phyloP scores from a whole-genome alignment of 2,888 invertebrate species.

The Petrolisthes cinctipes region DNA sequence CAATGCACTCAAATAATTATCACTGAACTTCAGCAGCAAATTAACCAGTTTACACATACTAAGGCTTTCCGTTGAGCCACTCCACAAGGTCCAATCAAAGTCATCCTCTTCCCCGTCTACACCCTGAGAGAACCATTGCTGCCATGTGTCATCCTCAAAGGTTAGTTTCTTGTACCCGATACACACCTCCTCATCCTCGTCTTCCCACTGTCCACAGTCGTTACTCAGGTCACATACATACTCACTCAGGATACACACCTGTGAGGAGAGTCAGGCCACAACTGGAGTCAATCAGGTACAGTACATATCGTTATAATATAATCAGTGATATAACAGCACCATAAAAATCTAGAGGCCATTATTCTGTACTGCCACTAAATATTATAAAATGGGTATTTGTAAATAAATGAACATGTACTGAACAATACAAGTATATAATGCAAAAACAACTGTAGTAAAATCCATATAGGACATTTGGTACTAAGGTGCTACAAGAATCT shows the following conservation, averaged over 20 bases:
- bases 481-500: no score
- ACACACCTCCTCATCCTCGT: conserved; percentile 27
- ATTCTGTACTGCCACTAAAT: not conserved
- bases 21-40: not conserved
- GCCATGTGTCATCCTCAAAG: conserved; percentile 33
- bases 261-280: not conserved
- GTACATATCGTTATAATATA: no score
- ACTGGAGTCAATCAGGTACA: no score
- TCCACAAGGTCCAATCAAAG: conserved; percentile 45
- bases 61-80: conserved; percentile 14
- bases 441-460: no score
- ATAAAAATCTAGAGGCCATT: no score
- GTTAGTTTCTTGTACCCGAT: conserved; percentile 2
- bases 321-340: no score
- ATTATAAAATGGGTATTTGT: no score
- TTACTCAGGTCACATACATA: conserved; percentile 49
- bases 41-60: not conserved
- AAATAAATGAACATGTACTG: no score
- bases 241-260: conserved; percentile 42
- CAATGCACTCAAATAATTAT: no score
- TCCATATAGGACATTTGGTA: no score
- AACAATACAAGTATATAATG: no score
- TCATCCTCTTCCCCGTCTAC: conserved; percentile 37
- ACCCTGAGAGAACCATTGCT: conserved; percentile 47
- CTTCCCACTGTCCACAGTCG: conserved; percentile 48